phyloP scores from a whole-genome alignment of 2,888 invertebrate genomes.

The Drosophila rubida region DNA sequence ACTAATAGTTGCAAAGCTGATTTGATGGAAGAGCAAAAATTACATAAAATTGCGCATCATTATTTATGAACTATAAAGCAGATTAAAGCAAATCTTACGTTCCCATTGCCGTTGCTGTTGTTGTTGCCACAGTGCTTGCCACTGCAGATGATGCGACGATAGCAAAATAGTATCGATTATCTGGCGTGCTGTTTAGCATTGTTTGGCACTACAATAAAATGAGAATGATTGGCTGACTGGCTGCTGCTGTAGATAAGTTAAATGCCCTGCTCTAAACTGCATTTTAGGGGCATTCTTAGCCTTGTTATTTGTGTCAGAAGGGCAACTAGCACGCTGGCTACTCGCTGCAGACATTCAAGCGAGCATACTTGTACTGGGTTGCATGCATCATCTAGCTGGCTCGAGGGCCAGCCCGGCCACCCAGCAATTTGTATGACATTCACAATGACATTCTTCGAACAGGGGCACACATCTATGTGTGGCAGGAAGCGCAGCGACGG shows the following conservation, averaged over 20 bases:
- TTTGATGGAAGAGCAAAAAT: too few species aligned
- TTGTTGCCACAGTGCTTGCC: too few species aligned
- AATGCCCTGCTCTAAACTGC: not conserved
- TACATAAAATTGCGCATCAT: too few species aligned
- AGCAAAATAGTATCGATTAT: slow-evolving; percentile 6
- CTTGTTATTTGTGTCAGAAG: slow-evolving; percentile 42
- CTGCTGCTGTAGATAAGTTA: slow-evolving; percentile 1
- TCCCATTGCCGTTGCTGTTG: too few species aligned
- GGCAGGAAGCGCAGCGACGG: not conserved
- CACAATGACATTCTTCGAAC: slow-evolving; percentile 51
- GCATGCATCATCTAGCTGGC: not conserved
- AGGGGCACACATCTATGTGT: not conserved
- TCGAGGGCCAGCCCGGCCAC: not conserved
- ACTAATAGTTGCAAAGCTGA: too few species aligned
- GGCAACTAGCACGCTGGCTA: slow-evolving; percentile 22
- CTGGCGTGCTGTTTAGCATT: not conserved
- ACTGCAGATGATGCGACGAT: not conserved
- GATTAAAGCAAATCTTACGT: too few species aligned
- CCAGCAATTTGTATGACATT: slow-evolving; percentile 63
- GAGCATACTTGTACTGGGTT: not conserved
- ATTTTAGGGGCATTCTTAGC: slow-evolving; percentile 23
- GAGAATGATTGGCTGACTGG: slow-evolving; percentile 4
- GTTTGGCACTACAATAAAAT: slow-evolving; percentile 4
- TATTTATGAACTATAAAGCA: too few species aligned
- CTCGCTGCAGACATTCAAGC: not conserved